phyloP scores from a whole-genome alignment of 2,113 vertebrate genomes.

The Macquaria australasica region DNA sequence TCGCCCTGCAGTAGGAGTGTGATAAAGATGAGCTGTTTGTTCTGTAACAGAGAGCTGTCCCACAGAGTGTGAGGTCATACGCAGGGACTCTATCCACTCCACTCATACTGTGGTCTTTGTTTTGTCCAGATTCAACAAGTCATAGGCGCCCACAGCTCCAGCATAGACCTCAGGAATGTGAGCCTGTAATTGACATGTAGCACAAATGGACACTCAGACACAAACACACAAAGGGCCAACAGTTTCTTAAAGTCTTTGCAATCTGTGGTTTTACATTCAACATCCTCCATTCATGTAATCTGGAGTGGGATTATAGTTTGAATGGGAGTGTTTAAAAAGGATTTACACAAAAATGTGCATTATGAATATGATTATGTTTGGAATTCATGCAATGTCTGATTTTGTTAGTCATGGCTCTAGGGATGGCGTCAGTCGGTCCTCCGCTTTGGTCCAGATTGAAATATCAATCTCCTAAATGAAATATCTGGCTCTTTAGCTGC shows the following conservation, averaged over 20 bases:
- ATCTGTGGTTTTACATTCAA: slow-evolving; percentile 6
- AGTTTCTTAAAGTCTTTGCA: slow-evolving; percentile 16
- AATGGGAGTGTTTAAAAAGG: not conserved
- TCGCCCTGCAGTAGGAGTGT: not conserved
- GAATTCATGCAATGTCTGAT: slow-evolving; percentile 10
- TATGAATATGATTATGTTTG: not conserved
- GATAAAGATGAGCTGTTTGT: slow-evolving; percentile 53
- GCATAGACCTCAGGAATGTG: slow-evolving; percentile 57
- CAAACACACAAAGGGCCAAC: slow-evolving; percentile 22
- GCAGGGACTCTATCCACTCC: slow-evolving; percentile 45
- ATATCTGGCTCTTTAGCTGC: not conserved
- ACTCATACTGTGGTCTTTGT: slow-evolving; percentile 72
- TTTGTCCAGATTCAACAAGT: slow-evolving; percentile 57
- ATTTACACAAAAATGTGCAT: slow-evolving; percentile 36
- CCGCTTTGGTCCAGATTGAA: not conserved
- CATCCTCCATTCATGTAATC: not conserved
- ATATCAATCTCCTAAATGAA: not conserved
- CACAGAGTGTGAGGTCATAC: slow-evolving; percentile 64
- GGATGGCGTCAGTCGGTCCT: not conserved
- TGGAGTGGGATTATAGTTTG: not conserved
- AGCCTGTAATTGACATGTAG: slow-evolving; percentile 34
- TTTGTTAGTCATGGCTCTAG: not conserved
- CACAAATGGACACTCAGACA: slow-evolving; percentile 11
- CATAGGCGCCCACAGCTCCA: slow-evolving; percentile 34
- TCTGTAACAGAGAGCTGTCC: slow-evolving; percentile 39